phyloP scores from a whole-genome alignment of 2,888 invertebrate genomes.

The Dicyrtoma fusca region DNA sequence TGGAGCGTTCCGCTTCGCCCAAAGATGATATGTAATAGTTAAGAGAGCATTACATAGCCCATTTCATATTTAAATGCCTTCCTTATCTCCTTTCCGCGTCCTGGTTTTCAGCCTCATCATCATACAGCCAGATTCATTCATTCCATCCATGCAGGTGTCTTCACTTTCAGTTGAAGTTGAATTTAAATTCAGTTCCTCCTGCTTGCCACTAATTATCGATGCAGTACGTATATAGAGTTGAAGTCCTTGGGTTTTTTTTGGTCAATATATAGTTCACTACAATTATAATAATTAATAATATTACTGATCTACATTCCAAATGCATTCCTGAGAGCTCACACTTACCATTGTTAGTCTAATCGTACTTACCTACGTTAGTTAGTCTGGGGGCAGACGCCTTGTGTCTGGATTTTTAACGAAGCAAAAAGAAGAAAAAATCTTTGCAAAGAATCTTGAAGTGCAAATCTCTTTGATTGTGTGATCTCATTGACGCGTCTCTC shows the following conservation, averaged over 20 bases:
- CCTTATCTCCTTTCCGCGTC: conserved; percentile 24
- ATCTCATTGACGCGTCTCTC: too few relatives aligned
- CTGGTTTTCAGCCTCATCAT: too few relatives aligned
- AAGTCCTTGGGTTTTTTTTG: conserved; percentile 23
- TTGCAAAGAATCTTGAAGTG: too few relatives aligned
- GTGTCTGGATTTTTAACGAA: too few relatives aligned
- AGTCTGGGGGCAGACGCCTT: too few relatives aligned
- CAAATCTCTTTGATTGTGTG: too few relatives aligned
- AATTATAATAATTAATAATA: background rate
- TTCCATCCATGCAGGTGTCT: background rate
- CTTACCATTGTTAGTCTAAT: too few relatives aligned
- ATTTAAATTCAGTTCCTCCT: background rate
- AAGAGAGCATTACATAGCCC: background rate
- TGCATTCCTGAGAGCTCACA: too few relatives aligned
- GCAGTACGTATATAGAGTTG: background rate
- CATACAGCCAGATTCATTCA: too few relatives aligned
- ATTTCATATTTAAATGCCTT: conserved; percentile 19
- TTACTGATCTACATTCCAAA: too few relatives aligned
- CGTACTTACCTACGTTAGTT: too few relatives aligned
- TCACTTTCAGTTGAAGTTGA: background rate
- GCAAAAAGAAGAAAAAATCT: too few relatives aligned
- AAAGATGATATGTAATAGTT: background rate
- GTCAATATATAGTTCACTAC: background rate
- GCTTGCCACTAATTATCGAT: background rate
- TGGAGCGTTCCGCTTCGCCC: conserved; percentile 13